Evolutionary conservation across 64 coral and sea anemone species (phyloP), one percentile per base, ranked within the genome.

Genomic region (Dendronephthya gigantea): DNA sequence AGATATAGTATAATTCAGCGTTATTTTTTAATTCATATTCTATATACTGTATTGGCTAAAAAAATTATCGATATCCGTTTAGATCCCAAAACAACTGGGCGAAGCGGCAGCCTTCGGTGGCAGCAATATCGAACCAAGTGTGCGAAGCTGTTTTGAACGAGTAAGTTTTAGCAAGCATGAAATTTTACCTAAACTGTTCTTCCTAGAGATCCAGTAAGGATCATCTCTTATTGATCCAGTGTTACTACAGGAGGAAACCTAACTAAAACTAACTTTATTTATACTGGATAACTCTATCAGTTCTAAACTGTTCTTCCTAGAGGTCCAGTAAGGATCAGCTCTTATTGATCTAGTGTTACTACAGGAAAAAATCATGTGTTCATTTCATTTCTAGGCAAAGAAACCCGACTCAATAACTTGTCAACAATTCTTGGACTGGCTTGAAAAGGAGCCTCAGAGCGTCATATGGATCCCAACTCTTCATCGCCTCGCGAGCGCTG

Each of bases 381-480:
- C 22, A 33, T 75, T 31, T 48, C 83, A 62, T 25, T 55, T 13
- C 29, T 49, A 97, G 94, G 45, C 90, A 31, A 82, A 87, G 33
- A 87, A 51, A 39, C 88, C 90, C 19, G 68, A 91, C 12, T 85
- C 88, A 0, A 89, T 98, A 2, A 92, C 93, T 25, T 91, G 84
- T 2, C 50, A 92, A 17, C 87, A 98, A 47, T 98, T 93, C 40
- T 82, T 98, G 81, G 16, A 81, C 9, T 98, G 95, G 95, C 30
- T 98, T 3, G 88, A 85, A 68, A 92, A 81, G 11, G 95, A 98
- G 83, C 95, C 95, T 9, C 95, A 98, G 29, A 93, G 92, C 7
- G 93, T 98, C 33, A 92, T 98, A 11, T 98, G 95, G 95, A 85
- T 98, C 43, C 95, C 95, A n/a, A 98, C 95, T 25, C 92, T 98